A percentile compares a stretch with the other conserved stretches of the same genome.
These are phyloP conservation scores for Phlogophora meticulosa DNA, from an alignment of 2,888 invertebrate species.

Conservation along the genomic window DNA sequence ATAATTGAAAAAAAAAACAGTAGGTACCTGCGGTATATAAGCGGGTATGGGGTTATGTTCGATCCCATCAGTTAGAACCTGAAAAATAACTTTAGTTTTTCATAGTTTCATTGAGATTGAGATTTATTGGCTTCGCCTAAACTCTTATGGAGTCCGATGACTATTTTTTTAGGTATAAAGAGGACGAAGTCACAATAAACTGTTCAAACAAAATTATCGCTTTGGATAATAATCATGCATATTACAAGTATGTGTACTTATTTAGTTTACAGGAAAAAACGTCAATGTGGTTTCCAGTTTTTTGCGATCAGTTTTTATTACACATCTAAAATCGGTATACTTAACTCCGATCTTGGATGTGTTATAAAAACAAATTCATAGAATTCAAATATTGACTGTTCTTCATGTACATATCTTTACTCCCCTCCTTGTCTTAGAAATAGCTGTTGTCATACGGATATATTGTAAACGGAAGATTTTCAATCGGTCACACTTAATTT, in stretches of 20 bases:
- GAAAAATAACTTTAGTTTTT: no score
- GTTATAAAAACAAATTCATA: conserved; percentile 7
- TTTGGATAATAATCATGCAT: not conserved
- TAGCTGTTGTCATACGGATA: not conserved
- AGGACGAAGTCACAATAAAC: not conserved
- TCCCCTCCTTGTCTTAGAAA: not conserved
- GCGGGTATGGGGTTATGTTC: no score
- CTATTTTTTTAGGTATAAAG: no score
- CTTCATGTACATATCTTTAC: not conserved
- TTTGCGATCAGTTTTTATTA: not conserved
- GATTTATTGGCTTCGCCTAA: no score
- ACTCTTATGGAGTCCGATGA: no score
- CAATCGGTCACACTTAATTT: not conserved
- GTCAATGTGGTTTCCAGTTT: not conserved
- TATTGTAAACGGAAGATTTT: not conserved
- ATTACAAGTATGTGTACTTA: not conserved
- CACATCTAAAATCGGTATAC: not conserved
- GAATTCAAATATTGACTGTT: conserved; percentile 19
- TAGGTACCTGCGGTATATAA: no score
- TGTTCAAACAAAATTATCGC: conserved; percentile 8
- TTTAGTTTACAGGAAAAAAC: no score
- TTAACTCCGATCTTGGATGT: not conserved
- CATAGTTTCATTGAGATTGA: no score
- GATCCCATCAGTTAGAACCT: no score
- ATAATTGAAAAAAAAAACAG: no score